Conservation (phyloP, 1,140 invertebrate genomes). For the Augochlora pura region DNA sequence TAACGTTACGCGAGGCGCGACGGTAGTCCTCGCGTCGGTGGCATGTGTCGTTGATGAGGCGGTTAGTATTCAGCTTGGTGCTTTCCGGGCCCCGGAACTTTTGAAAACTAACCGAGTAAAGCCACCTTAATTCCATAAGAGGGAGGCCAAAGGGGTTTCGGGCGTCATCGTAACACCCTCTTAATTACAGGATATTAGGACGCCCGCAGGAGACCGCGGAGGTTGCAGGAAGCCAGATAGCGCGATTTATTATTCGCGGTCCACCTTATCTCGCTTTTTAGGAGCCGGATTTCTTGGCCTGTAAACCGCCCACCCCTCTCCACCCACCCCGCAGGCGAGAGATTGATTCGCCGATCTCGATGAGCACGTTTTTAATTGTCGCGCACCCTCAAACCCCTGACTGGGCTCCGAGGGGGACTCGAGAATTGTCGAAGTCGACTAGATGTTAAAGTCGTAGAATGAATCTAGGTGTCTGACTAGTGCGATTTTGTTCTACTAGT, state of each 20-base stretch:
- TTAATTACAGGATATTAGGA: constrained; percentile 79
- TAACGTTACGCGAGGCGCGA: constrained; percentile 71
- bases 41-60: constrained; percentile 80
- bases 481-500: background rate
- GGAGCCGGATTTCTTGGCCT: constrained; percentile 38
- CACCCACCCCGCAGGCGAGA: too few relatives aligned
- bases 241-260: constrained; percentile 62
- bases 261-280: constrained; percentile 62
- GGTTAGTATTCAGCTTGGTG: constrained; percentile 78
- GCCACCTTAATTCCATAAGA: constrained; percentile 79
- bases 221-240: constrained; percentile 57
- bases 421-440: too few relatives aligned
- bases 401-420: too few relatives aligned
- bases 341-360: constrained; percentile 19
- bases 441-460: too few relatives aligned
- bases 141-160: constrained; percentile 72
- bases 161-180: constrained; percentile 75
- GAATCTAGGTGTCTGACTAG: too few relatives aligned
- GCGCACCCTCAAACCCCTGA: too few relatives aligned
- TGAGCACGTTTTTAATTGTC: too few relatives aligned
- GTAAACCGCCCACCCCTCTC: background rate
- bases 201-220: constrained; percentile 56
- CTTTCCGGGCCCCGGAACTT: constrained; percentile 73
- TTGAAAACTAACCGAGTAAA: constrained; percentile 79
- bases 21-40: constrained; percentile 69